phyloP scores from a whole-genome alignment of 2,888 invertebrate genomes.

The Alloscopus bannaensis region DNA sequence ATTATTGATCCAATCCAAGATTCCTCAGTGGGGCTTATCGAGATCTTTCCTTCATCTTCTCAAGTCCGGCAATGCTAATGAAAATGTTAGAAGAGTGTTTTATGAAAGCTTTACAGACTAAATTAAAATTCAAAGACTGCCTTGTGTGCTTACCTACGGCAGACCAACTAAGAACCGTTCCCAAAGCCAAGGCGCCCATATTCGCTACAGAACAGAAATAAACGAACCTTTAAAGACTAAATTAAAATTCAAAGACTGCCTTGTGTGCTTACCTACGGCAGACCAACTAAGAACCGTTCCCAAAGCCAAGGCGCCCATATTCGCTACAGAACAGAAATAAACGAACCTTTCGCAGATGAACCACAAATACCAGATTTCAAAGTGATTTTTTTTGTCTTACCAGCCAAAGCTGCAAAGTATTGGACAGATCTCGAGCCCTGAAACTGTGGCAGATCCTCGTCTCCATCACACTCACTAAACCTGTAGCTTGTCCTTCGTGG shows the following conservation, averaged over 20 bases:
- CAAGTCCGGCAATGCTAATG: constrained; percentile 69
- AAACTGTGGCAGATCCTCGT: constrained; percentile 62
- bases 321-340: constrained; percentile 50
- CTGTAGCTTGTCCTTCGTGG: constrained; percentile 42
- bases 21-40: constrained; percentile 51
- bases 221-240: no score
- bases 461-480: constrained; percentile 63
- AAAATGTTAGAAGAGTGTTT: no score
- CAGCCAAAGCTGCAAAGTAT: constrained; percentile 68
- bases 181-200: constrained; percentile 68
- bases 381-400: constrained; percentile 18
- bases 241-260: no score
- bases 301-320: constrained; percentile 68
- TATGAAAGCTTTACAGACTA: no score
- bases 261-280: constrained; percentile 62
- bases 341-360: no score
- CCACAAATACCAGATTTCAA: not conserved
- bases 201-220: constrained; percentile 55
- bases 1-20: constrained; percentile 71
- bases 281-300: constrained; percentile 69
- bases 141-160: constrained; percentile 67
- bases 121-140: no score
- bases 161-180: constrained; percentile 68
- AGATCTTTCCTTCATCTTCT: constrained; percentile 38
- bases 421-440: constrained; percentile 58